Conservation (phyloP, 2,888 invertebrate species). For the Ceramica pisi region DNA sequence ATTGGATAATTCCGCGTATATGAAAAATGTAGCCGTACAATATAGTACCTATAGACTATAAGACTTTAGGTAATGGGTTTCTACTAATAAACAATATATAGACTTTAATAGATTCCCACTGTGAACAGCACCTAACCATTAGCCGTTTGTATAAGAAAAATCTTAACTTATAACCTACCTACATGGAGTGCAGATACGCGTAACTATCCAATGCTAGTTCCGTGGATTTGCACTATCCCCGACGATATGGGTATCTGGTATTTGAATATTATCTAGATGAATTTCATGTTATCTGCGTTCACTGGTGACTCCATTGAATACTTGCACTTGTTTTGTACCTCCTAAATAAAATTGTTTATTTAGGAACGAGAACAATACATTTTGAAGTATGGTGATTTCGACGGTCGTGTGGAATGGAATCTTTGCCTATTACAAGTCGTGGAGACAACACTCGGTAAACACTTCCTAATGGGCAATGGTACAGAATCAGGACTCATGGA, state of each 20-base stretch:
- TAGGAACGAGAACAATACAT: conserved; percentile 71
- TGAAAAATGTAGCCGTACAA: no score
- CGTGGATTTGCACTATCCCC: no score
- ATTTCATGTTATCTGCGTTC: conserved; percentile 13
- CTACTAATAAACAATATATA: no score
- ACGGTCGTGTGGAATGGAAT: conserved; percentile 68
- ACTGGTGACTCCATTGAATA: neutral
- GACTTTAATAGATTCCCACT: no score
- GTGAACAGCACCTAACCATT: no score
- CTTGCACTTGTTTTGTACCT: conserved; percentile 11
- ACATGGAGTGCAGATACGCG: no score
- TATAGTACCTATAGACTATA: no score
- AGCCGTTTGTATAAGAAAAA: no score
- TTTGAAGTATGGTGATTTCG: conserved; percentile 69
- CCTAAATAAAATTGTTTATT: conserved; percentile 29
- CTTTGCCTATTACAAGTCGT: conserved; percentile 67
- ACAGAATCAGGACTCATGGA: conserved; percentile 68
- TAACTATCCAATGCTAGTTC: no score
- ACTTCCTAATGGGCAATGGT: conserved; percentile 71
- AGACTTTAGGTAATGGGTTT: no score
- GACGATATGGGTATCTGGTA: neutral
- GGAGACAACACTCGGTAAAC: conserved; percentile 67
- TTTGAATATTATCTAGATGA: conserved; percentile 31
- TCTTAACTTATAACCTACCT: no score
- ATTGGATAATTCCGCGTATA: no score